Conservation (phyloP, 2,888 invertebrate genomes). For the Lepidochrysops patricia region DNA sequence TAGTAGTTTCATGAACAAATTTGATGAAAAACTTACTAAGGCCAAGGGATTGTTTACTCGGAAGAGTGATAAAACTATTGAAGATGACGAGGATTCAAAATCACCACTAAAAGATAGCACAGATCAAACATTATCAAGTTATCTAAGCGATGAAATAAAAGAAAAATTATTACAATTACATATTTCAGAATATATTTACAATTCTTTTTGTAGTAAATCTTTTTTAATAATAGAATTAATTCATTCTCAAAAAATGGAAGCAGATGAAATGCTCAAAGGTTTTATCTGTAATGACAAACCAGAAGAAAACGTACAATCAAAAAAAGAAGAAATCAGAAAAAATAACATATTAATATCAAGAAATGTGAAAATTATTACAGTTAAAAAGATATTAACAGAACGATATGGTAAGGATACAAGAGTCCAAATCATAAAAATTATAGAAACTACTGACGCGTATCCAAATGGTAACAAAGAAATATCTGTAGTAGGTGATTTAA, state of each 20-base stretch:
- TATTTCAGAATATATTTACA: constrained; percentile 11
- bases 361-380: constrained; percentile 27
- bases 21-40: constrained; percentile 38
- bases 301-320: constrained; percentile 25
- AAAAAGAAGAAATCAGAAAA: constrained; percentile 23
- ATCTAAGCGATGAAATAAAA: neutral
- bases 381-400: constrained; percentile 27
- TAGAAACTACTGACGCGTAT: constrained; percentile 25
- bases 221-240: constrained; percentile 20
- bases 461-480: constrained; percentile 24
- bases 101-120: neutral
- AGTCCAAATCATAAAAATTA: constrained; percentile 27
- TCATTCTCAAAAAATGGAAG: constrained; percentile 24
- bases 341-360: constrained; percentile 22
- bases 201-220: constrained; percentile 17
- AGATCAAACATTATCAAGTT: constrained; percentile 7
- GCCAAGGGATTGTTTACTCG: constrained; percentile 37
- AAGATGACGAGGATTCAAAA: constrained; percentile 18
- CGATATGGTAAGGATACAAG: constrained; percentile 23
- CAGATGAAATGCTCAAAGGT: constrained; percentile 22
- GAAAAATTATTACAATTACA: neutral
- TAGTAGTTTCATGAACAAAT: constrained; percentile 37
- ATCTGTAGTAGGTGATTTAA: constrained; percentile 25
- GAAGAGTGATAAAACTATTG: constrained; percentile 24
- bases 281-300: constrained; percentile 25